Conservation (phyloP, 1,140 invertebrate genomes). For the Drosophila azteca region DNA sequence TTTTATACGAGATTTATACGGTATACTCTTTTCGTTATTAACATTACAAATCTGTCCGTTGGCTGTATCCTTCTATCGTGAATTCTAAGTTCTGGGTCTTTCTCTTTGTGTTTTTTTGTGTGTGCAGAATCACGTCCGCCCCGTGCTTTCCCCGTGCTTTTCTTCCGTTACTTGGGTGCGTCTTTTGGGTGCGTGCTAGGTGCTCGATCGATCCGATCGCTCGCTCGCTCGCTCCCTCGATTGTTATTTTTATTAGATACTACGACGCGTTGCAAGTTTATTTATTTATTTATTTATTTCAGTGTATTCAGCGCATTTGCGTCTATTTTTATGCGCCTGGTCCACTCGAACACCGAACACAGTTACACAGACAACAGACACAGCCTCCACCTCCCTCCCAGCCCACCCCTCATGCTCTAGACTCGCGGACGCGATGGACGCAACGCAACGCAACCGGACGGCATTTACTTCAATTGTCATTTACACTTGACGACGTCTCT, state of each 20-base stretch:
- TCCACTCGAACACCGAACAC: not conserved
- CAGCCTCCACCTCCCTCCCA: too few relatives aligned
- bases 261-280: not conserved
- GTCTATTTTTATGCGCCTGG: constrained; percentile 38
- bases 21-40: not conserved
- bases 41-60: constrained; percentile 29
- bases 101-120: not conserved
- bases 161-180: constrained; percentile 3
- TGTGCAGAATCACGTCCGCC: too few relatives aligned
- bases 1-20: constrained; percentile 1
- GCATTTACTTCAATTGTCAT: constrained; percentile 49
- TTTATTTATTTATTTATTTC: constrained; percentile 44
- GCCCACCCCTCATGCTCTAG: too few relatives aligned
- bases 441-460: constrained; percentile 11
- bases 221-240: constrained; percentile 7
- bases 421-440: not conserved
- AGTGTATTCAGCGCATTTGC: constrained; percentile 41
- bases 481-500: constrained; percentile 31
- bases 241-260: constrained; percentile 30
- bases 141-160: too few relatives aligned
- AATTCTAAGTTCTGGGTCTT: constrained; percentile 1
- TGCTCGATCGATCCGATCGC: constrained; percentile 2
- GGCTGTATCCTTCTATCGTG: not conserved
- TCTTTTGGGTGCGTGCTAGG: not conserved
- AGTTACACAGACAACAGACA: too few relatives aligned